Evolutionary conservation across 2,888 invertebrate genomes (phyloP).

Genomic region (Azorinus chamasolen): DNA sequence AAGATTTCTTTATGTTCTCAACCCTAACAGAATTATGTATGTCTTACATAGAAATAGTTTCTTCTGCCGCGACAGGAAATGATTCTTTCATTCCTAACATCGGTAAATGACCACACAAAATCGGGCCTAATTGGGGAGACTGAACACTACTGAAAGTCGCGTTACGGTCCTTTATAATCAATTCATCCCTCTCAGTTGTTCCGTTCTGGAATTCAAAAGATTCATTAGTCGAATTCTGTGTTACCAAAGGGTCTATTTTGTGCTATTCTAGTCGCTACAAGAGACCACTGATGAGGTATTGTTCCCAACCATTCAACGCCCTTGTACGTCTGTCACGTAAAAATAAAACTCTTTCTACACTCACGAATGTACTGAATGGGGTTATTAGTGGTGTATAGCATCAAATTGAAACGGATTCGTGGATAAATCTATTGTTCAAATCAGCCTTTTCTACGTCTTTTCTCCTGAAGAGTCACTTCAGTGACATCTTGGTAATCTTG

Average conservation of each 20-base stretch:
- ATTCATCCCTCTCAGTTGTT: slow-evolving; percentile 11
- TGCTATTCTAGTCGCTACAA: slow-evolving; percentile 52
- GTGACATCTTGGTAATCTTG: slow-evolving; percentile 15
- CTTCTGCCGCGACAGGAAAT: no score
- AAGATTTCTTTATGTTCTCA: no score
- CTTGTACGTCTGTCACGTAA: slow-evolving; percentile 54
- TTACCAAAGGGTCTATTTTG: slow-evolving; percentile 57
- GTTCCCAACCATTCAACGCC: slow-evolving; percentile 46
- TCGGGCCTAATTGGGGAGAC: slow-evolving; percentile 48
- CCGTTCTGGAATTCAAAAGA: slow-evolving; percentile 43
- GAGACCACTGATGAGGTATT: slow-evolving; percentile 55
- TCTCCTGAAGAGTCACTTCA: slow-evolving; percentile 54
- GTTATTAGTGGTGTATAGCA: slow-evolving; percentile 60
- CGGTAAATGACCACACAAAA: not conserved
- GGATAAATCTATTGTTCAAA: slow-evolving; percentile 62
- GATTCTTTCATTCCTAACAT: no score
- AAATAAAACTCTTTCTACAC: slow-evolving; percentile 59
- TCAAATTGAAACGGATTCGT: slow-evolving; percentile 63
- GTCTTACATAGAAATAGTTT: no score
- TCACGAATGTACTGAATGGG: slow-evolving; percentile 53
- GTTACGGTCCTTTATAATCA: slow-evolving; percentile 1
- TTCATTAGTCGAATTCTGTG: slow-evolving; percentile 63
- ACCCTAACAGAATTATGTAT: no score
- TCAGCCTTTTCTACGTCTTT: slow-evolving; percentile 57
- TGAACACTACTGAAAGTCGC: slow-evolving; percentile 33